Evolutionary conservation across 2,888 invertebrate species (phyloP), one percentile per base, ranked within the genome.

Genomic region (Epinotia bilunana): DNA sequence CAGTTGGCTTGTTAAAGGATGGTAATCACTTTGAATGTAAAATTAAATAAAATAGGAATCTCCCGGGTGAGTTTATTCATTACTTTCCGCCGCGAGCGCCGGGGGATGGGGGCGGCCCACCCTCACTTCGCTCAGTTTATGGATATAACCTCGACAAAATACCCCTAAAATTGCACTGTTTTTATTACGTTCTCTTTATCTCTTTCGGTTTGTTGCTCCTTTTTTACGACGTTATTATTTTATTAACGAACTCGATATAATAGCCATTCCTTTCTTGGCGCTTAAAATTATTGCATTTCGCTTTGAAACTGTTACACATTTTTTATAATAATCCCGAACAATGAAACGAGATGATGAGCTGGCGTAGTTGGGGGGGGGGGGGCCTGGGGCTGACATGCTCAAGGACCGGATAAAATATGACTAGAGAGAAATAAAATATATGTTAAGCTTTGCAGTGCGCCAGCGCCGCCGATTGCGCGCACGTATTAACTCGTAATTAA

Each of bases 61-160:
- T 88, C 87, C 85, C 90, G 89, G 90, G 90, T 87, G 91, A 92
- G 93, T 94, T 93, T 94, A 93, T 94, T 94, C 94, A 94, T 94
- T 94, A 93, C 91, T 90, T 87, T 86, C 90, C 87, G 89, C 88
- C 86, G 85, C 85, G 88, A 84, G 87, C 83, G 80, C 80, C 79
- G 81, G 82, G 78, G 85, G 84, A 43, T 79, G 79, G 79, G 80
- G 77, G 78, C 58, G 84, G 82, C 86, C 87, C 87, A 86, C 87
- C 81, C 84, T 85, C 79, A 78, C 83, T 80, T 88, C 88, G 87
- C 90, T 91, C 90, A 88, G 88, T 93, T 93, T 94, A 94, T 94
- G 90, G 92, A 91, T 93, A 94, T 93, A 93, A 93, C 94, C 94
- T 92, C 93, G 92, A 93, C 94, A 94, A 93, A 94, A 94, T 93